Percentiles rank a stretch among this genome's conserved stretches.
These are phyloP conservation scores for Dendronephthya gigantea DNA, from an alignment of 64 coral and sea anemone genomes.

Conservation along the genomic window DNA sequence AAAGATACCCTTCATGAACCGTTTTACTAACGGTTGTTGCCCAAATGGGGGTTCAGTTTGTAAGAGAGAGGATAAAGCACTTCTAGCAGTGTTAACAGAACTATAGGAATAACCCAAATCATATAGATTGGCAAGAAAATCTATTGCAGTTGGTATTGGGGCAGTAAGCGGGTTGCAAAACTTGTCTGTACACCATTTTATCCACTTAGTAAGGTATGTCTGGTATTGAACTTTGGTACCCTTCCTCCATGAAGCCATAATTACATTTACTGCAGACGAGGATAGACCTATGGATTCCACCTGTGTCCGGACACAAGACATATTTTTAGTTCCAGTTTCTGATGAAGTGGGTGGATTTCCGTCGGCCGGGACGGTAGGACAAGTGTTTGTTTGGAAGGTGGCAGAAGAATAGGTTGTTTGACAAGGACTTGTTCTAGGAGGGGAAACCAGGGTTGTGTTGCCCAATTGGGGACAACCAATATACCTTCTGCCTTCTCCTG, in stretches of 20 bases:
- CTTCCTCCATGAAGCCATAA: conserved; percentile 1
- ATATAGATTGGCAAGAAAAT: conserved; percentile 26
- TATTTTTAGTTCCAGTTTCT: not conserved
- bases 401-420: not conserved
- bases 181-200: conserved; percentile 17
- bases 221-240: conserved; percentile 34
- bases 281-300: not conserved
- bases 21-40: conserved; percentile 28
- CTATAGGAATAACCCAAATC: conserved; percentile 39
- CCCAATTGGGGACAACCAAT: conserved; percentile 28
- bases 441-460: conserved; percentile 53
- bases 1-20: conserved; percentile 39
- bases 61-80: conserved; percentile 35
- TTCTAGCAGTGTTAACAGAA: conserved; percentile 38
- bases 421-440: conserved; percentile 22
- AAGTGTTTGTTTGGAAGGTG: not conserved
- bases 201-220: conserved; percentile 37
- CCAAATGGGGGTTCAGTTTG: conserved; percentile 19
- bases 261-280: not conserved
- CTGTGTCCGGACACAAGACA: not conserved
- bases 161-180: conserved; percentile 18
- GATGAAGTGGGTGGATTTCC: not conserved
- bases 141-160: conserved; percentile 17
- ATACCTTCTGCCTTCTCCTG: conserved; percentile 33
- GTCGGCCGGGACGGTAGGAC: not conserved